Evolutionary conservation across 1,140 invertebrate genomes (phyloP), one percentile per base, ranked within the genome.

Genomic region (Radopholus similis): DNA sequence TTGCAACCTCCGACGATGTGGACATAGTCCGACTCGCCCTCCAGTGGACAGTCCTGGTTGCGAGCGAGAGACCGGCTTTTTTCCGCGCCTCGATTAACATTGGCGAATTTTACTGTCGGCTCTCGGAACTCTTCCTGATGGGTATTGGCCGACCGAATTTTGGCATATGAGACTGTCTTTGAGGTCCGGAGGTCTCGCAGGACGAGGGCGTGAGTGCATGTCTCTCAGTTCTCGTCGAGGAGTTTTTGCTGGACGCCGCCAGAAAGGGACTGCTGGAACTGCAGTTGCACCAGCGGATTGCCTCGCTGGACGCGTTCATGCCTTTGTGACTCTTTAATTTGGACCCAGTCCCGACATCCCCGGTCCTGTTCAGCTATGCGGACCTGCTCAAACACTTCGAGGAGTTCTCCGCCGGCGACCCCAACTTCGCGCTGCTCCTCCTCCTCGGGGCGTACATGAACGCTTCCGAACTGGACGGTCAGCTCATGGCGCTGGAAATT

Each of bases 221-320:
- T 28, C 35, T 54, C n/a, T 15, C 15, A 53, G 38, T 54, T 42
- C 23, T 68, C 26, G 23, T 70, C 2, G 21, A 51, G 9, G 30
- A 32, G n/a, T 68, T 54, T 68, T 32, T 68, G 2, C 15, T 68
- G 13, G 42, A 53, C 18, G 37, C 47, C 1, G 40, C 30, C 5
- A 38, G 30, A 28, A 42, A 57, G 28, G 62, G 42, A 23, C 38
- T 38, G 3, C 18, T 74, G 23, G n/a, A 5, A 11, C 37, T 74
- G 9, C 60, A 56, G 40, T 35, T 74, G 30, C 30, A 21, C 8
- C 18, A 55, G 21, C 59, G 56, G 64, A 65, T 74, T 42, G 73
- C 73, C 3, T 66, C 40, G n/a, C 49, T 74, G 9, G 73, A 74
- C 55, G 54, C 69, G n/a, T 74, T 74, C 35, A 67, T 65, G 73